phyloP scores from a whole-genome alignment of 2,888 invertebrate genomes.

The Xestia sexstrigata region DNA sequence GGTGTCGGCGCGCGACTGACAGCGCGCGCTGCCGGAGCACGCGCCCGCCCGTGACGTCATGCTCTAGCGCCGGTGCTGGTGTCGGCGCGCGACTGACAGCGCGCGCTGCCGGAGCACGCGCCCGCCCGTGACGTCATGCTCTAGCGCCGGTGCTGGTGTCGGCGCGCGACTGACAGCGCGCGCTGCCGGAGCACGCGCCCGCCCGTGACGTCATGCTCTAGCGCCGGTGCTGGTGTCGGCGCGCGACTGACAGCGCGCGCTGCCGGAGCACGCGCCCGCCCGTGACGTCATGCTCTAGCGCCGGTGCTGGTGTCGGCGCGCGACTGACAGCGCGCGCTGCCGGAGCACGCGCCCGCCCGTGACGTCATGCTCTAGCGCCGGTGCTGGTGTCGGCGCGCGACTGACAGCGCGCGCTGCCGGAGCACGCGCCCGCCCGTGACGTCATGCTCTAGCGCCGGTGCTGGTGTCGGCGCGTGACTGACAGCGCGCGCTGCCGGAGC shows the following conservation, averaged over 20 bases:
- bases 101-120: slow-evolving; percentile 73
- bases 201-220: slow-evolving; percentile 87
- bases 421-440: slow-evolving; percentile 78
- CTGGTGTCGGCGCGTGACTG: slow-evolving; percentile 83
- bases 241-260: slow-evolving; percentile 83
- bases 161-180: slow-evolving; percentile 83
- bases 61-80: slow-evolving; percentile 84
- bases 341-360: slow-evolving; percentile 74
- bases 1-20: slow-evolving; percentile 85
- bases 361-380: slow-evolving; percentile 88
- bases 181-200: slow-evolving; percentile 73
- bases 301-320: slow-evolving; percentile 80
- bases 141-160: slow-evolving; percentile 82
- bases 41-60: slow-evolving; percentile 84
- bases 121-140: slow-evolving; percentile 86
- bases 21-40: slow-evolving; percentile 72
- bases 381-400: slow-evolving; percentile 81
- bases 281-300: slow-evolving; percentile 87
- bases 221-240: slow-evolving; percentile 80
- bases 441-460: slow-evolving; percentile 87
- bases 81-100: slow-evolving; percentile 84
- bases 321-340: slow-evolving; percentile 82
- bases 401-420: slow-evolving; percentile 80
- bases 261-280: slow-evolving; percentile 73
- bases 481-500: slow-evolving; percentile 77